Evolutionary conservation across 2,797 vertebrate genomes (phyloP).

Genomic region (Clamator glandarius): DNA sequence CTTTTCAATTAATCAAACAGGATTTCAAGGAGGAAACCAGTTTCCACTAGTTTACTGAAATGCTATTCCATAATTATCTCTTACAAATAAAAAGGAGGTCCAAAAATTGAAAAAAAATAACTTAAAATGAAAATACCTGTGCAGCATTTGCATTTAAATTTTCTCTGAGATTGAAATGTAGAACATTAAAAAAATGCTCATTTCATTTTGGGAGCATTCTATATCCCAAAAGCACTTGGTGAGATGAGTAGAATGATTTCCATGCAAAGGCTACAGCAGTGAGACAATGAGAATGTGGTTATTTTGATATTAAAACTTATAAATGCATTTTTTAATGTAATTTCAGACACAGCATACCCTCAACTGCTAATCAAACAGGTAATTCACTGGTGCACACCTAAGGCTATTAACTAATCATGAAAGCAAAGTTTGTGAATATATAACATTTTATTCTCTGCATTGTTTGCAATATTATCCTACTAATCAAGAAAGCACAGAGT

Average conservation of each 20-base stretch:
- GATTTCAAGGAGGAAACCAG: background rate
- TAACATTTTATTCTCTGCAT: background rate
- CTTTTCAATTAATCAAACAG: background rate
- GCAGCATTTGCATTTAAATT: background rate
- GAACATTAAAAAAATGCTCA: background rate
- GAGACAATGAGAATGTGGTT: background rate
- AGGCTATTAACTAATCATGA: background rate
- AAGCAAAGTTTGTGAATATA: background rate
- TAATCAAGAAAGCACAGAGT: background rate
- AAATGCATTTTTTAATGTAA: background rate
- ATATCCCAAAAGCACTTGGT: background rate
- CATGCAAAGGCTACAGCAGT: background rate
- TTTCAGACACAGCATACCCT: background rate
- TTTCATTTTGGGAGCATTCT: background rate
- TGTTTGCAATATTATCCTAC: background rate
- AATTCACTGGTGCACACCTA: background rate
- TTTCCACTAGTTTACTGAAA: background rate
- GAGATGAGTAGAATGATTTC: background rate
- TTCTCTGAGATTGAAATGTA: background rate
- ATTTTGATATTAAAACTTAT: background rate
- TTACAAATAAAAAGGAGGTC: background rate
- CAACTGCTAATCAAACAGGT: background rate
- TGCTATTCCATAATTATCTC: background rate
- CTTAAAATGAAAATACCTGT: background rate
- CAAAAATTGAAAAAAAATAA: background rate